phyloP scores from a whole-genome alignment of 2,888 invertebrate genomes.

The Bellardia bayeri region DNA sequence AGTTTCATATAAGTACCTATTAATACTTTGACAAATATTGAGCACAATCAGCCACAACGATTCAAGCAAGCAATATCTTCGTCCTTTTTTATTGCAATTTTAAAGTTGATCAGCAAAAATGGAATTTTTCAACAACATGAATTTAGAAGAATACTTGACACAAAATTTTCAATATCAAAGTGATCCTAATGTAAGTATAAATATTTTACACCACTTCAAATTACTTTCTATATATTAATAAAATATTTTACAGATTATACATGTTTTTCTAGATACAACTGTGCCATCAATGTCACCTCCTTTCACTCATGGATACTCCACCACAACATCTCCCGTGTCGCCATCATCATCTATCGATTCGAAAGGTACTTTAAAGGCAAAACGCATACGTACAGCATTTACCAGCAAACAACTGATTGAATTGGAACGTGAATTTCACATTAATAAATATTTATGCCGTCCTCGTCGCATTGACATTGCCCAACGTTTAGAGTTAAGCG shows the following conservation, averaged over 20 bases:
- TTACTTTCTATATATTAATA: background rate
- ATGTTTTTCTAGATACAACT: background rate
- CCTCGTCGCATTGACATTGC: slow-evolving; percentile 97
- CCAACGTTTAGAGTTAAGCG: slow-evolving; percentile 94
- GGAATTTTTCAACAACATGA: slow-evolving; percentile 44
- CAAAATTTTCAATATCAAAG: slow-evolving; percentile 47
- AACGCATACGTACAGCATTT: slow-evolving; percentile 96
- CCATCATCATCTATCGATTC: slow-evolving; percentile 50
- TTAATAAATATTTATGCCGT: slow-evolving; percentile 96
- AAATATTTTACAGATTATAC: slow-evolving; percentile 26
- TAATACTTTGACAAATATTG: no score
- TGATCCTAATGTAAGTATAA: slow-evolving; percentile 39
- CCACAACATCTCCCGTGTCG: slow-evolving; percentile 8
- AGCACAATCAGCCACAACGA: background rate
- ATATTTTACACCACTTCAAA: background rate
- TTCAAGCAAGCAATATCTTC: slow-evolving; percentile 33
- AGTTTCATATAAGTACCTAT: no score
- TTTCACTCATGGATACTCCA: background rate
- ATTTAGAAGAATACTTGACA: slow-evolving; percentile 44
- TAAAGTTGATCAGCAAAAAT: slow-evolving; percentile 18
- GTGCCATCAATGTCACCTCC: background rate
- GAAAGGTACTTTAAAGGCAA: slow-evolving; percentile 80
- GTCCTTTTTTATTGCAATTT: no score
- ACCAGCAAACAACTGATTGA: slow-evolving; percentile 97
- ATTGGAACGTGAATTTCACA: slow-evolving; percentile 97